Base-by-base conservation (phyloP, 2,797 vertebrate species). In the Hirundo rustica region DNA sequence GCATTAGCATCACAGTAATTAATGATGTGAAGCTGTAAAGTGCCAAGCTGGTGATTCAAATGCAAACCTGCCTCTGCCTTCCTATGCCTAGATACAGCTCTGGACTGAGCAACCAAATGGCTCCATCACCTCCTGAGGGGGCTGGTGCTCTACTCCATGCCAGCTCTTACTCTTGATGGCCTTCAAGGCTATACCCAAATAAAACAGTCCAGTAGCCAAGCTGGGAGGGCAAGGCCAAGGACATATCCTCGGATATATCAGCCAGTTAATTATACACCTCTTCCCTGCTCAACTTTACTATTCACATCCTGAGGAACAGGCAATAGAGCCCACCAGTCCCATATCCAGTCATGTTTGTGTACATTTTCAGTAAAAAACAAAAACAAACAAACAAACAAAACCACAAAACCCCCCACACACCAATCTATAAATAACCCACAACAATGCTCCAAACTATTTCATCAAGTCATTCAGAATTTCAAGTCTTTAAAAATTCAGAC, bases 31-130 rank as follows among this genome's bases (percentile, higher is more conserved):
- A 78, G 66, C 26, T 61, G 54, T 18, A 4, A 95, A 89, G 38
- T 44, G 44, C 48, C 73, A 83, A 81, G 64, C 1, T 79, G 32
- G 30, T 1, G 3, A 73, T 51, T 71, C 70, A 68, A 67, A 77
- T 7, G 21, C 36, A 80, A 68, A 66, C 57, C 34, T 71, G 47
- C 19, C 53, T 61, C 72, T 89, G 65, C 19, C 11, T 34, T 79
- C 42, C 60, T 34, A 45, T 85, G 53, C 76, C 58, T 44, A 16
- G 1, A 0, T 11, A 66, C 14, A 66, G 60, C 32, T 48, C 68
- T 47, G 53, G 81, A 91, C 25, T 1, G 0, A 23, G 36, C 1
- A 2, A 62, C 13, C 47, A n/a, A 40, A 36, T 1, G 0, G 44
- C 36, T 72, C 48, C 2, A 0, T 23, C 73, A 84, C 29, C 58